phyloP scores from a whole-genome alignment of 2,888 invertebrate genomes.

The Philonicus albiceps region DNA sequence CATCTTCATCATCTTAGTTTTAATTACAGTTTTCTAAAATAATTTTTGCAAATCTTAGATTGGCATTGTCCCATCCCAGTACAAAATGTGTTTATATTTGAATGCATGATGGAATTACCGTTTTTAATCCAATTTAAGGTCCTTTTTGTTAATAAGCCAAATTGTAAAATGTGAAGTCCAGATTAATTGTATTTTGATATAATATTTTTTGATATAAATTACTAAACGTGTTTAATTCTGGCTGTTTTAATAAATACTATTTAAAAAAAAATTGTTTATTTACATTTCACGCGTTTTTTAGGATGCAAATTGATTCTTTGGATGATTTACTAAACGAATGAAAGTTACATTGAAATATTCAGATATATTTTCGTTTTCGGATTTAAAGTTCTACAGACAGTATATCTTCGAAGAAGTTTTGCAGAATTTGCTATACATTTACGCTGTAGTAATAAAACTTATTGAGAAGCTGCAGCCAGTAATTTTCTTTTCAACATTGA shows the following conservation, averaged over 20 bases:
- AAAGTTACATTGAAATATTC: too few relatives aligned
- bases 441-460: too few relatives aligned
- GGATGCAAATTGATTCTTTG: background rate
- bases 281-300: background rate
- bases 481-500: too few relatives aligned
- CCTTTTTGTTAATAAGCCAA: background rate
- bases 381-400: too few relatives aligned
- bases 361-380: too few relatives aligned
- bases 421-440: too few relatives aligned
- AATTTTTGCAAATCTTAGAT: background rate
- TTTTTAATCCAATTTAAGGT: background rate
- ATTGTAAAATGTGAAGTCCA: background rate
- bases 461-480: too few relatives aligned
- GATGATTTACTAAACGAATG: too few relatives aligned
- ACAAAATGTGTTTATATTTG: background rate
- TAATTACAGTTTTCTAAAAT: background rate
- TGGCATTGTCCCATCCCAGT: background rate
- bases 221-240: background rate
- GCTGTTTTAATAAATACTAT: background rate
- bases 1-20: background rate
- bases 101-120: background rate
- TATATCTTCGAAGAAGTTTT: too few relatives aligned
- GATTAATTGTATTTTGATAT: background rate
- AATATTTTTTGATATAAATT: background rate
- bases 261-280: background rate